Evolutionary conservation across 1,140 invertebrate genomes (phyloP).

Genomic region (Drosophila ananassae): DNA sequence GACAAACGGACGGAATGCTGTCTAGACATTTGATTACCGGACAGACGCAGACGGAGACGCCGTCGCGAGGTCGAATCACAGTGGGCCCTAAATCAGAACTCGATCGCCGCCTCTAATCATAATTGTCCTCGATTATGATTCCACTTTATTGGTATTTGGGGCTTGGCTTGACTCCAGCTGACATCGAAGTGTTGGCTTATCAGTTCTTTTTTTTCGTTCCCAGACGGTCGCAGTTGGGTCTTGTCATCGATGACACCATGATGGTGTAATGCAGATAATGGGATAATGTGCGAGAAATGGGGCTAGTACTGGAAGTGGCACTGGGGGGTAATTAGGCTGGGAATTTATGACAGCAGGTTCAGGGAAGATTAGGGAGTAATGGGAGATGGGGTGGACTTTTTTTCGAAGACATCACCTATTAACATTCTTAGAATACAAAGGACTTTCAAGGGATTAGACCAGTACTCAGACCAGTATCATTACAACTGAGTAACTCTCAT

Average conservation of each 20-base stretch:
- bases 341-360: slow-evolving; percentile 13
- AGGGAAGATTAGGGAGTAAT: not conserved
- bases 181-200: slow-evolving; percentile 53
- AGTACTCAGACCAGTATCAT: too few species aligned
- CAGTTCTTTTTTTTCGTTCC: slow-evolving; percentile 35
- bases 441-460: too few species aligned
- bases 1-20: slow-evolving; percentile 57
- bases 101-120: slow-evolving; percentile 38
- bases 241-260: slow-evolving; percentile 29
- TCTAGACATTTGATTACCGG: slow-evolving; percentile 80
- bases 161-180: slow-evolving; percentile 16
- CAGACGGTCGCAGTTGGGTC: slow-evolving; percentile 24
- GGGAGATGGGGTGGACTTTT: not conserved
- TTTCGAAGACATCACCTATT: not conserved
- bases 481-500: slow-evolving; percentile 8
- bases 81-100: slow-evolving; percentile 53
- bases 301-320: not conserved
- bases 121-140: slow-evolving; percentile 31
- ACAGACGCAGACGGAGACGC: slow-evolving; percentile 48
- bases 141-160: slow-evolving; percentile 53
- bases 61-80: slow-evolving; percentile 58
- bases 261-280: slow-evolving; percentile 40
- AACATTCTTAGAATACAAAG: not conserved
- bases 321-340: slow-evolving; percentile 30
- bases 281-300: slow-evolving; percentile 35